These are phyloP conservation scores for Smittia sp. DNA, from an alignment of 2,888 invertebrate species.

Conservation along the genomic window DNA sequence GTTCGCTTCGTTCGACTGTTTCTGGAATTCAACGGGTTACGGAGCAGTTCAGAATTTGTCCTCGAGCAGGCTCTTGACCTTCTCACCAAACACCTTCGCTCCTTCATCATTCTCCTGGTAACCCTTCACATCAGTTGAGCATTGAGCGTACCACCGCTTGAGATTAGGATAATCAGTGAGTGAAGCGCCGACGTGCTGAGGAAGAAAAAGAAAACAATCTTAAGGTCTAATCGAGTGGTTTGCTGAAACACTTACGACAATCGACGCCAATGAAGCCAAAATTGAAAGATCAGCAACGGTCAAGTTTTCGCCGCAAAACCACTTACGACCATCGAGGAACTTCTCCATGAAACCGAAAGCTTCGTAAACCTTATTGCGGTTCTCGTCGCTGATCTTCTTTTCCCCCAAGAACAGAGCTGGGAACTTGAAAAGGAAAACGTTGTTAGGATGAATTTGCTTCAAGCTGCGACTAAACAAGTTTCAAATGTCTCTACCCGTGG, in stretches of 20 bases:
- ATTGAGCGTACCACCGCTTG: slow-evolving; percentile 58
- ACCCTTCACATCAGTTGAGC: slow-evolving; percentile 57
- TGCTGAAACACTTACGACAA: slow-evolving; percentile 47
- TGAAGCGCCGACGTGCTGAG: slow-evolving; percentile 43
- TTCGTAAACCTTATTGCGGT: slow-evolving; percentile 58
- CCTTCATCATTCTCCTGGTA: slow-evolving; percentile 61
- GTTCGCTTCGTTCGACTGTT: background rate
- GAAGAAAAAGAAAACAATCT: background rate
- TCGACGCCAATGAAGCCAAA: slow-evolving; percentile 51
- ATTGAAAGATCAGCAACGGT: slow-evolving; percentile 54
- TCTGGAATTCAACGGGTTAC: background rate
- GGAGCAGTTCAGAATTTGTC: slow-evolving; percentile 33
- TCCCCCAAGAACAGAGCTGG: slow-evolving; percentile 61
- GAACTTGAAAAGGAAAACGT: too few species aligned
- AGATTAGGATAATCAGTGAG: slow-evolving; percentile 43
- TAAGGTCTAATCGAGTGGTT: background rate
- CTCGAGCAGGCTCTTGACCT: slow-evolving; percentile 57
- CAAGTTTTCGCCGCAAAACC: slow-evolving; percentile 52
- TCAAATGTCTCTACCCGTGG: too few species aligned
- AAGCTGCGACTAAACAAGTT: too few species aligned
- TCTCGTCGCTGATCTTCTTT: slow-evolving; percentile 57
- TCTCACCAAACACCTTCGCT: slow-evolving; percentile 60
- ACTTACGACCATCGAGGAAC: slow-evolving; percentile 49
- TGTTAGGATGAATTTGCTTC: too few species aligned
- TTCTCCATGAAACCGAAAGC: slow-evolving; percentile 55